Evolutionary conservation across 2,888 invertebrate genomes (phyloP).

Genomic region (Antitype chi): DNA sequence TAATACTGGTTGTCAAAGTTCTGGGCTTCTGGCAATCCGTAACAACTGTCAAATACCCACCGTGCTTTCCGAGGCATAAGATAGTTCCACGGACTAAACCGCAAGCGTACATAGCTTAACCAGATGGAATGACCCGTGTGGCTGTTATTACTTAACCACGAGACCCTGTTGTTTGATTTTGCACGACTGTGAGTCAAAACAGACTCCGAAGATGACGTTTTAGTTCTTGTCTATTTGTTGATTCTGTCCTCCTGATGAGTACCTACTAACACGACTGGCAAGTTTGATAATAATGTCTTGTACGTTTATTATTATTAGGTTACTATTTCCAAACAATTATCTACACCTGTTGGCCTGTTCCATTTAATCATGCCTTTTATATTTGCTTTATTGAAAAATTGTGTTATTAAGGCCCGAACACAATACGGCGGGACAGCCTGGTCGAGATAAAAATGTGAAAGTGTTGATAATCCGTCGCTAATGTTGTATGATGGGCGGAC

Average conservation of each 20-base stretch:
- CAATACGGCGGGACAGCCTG: conserved; percentile 42
- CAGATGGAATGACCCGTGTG: no score
- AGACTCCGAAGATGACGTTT: not conserved
- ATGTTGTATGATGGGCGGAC: conserved; percentile 71
- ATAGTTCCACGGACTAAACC: no score
- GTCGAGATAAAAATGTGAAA: conserved; percentile 73
- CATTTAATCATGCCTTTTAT: conserved; percentile 8
- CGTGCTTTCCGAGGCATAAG: no score
- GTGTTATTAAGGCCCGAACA: conserved; percentile 29
- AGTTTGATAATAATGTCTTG: not conserved
- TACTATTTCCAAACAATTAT: not conserved
- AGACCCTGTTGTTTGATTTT: not conserved
- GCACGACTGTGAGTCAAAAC: not conserved
- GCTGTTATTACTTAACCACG: no score
- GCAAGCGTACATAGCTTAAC: no score
- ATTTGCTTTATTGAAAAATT: conserved; percentile 42
- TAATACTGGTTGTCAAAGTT: no score
- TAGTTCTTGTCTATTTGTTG: not conserved
- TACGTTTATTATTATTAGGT: no score
- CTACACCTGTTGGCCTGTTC: conserved; percentile 25
- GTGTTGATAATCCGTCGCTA: conserved; percentile 71
- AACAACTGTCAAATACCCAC: no score
- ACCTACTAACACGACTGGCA: not conserved
- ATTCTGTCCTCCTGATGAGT: not conserved
- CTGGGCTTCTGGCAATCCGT: no score